Evolutionary conservation across 2,888 invertebrate genomes (phyloP).

Genomic region (Acanthococcus lagerstroemiae): DNA sequence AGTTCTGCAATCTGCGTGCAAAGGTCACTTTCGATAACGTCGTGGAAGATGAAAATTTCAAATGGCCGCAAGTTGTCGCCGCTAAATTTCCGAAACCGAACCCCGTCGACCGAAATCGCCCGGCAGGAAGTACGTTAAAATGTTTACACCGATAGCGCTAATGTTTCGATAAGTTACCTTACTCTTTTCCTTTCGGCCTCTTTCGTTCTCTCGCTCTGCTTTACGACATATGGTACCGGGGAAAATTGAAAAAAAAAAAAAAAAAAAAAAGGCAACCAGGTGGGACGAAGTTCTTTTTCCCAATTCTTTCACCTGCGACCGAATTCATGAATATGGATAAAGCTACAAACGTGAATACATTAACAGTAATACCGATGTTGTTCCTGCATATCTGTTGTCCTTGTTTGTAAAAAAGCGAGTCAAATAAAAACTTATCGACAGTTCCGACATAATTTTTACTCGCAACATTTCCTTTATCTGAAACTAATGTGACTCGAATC

Average conservation of each 20-base stretch:
- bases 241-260: constrained; percentile 5
- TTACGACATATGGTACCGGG: constrained; percentile 18
- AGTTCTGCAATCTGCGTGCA: too few relatives aligned
- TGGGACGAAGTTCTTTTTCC: constrained; percentile 25
- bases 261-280: constrained; percentile 8
- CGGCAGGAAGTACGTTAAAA: neutral
- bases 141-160: neutral
- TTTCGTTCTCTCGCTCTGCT: neutral
- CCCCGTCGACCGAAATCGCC: too few relatives aligned
- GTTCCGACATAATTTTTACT: constrained; percentile 27
- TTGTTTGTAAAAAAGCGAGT: constrained; percentile 17
- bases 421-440: constrained; percentile 29
- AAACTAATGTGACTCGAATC: constrained; percentile 18
- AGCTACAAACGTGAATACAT: constrained; percentile 17
- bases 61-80: too few relatives aligned
- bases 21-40: too few relatives aligned
- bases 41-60: too few relatives aligned
- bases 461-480: constrained; percentile 26
- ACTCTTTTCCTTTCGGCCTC: neutral
- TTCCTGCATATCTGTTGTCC: constrained; percentile 20
- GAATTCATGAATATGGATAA: constrained; percentile 30
- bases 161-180: neutral
- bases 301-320: constrained; percentile 30
- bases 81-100: too few relatives aligned
- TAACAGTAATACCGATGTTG: constrained; percentile 21